Conservation (phyloP, 2,888 invertebrate species). For the Eupithecia insigniata region DNA sequence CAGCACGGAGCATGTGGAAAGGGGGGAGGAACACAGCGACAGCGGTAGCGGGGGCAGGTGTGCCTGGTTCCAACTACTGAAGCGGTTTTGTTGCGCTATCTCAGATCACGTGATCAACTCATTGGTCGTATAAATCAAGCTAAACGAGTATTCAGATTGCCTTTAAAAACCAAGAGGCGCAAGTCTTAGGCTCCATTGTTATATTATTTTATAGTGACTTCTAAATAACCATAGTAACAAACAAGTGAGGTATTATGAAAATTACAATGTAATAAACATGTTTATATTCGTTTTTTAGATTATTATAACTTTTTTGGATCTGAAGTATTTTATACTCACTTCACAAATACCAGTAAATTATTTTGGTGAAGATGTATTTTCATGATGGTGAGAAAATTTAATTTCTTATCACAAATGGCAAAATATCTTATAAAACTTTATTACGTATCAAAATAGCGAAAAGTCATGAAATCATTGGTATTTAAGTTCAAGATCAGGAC, state of each 20-base stretch:
- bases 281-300: too few species aligned
- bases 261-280: background rate
- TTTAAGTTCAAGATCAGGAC: conserved; percentile 25
- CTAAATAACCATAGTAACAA: background rate
- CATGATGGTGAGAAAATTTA: background rate
- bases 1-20: conserved; percentile 49
- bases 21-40: conserved; percentile 54
- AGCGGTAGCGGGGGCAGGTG: conserved; percentile 67
- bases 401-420: background rate
- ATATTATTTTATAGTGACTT: background rate
- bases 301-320: background rate
- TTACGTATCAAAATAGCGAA: background rate
- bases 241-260: background rate
- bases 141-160: conserved; percentile 37
- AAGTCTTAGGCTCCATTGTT: background rate
- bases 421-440: background rate
- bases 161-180: conserved; percentile 10
- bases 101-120: conserved; percentile 64
- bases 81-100: conserved; percentile 59
- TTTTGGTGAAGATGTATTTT: too few species aligned
- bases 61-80: conserved; percentile 53
- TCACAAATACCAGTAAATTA: background rate
- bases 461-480: conserved; percentile 5
- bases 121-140: conserved; percentile 47
- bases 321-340: background rate